phyloP scores from a whole-genome alignment of 2,113 vertebrate genomes.

The Amblyornis subalaris region DNA sequence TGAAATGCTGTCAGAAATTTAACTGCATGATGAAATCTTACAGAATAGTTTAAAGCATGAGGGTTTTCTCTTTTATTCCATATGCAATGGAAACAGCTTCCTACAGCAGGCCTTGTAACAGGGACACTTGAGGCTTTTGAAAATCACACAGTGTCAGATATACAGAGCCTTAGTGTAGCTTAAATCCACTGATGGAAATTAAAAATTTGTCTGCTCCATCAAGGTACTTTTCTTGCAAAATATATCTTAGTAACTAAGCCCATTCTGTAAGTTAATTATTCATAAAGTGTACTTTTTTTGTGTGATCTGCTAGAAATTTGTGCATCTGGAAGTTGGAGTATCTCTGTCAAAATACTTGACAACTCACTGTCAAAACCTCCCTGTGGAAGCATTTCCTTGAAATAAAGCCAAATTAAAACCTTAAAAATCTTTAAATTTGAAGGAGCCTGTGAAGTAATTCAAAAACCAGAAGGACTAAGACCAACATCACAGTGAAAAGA shows the following conservation, averaged over 20 bases:
- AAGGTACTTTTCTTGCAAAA: neutral
- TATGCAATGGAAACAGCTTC: neutral
- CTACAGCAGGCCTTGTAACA: neutral
- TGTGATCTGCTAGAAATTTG: neutral
- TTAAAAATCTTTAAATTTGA: neutral
- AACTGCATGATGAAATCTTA: neutral
- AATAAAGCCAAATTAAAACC: neutral
- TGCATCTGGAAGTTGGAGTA: neutral
- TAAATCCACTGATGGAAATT: neutral
- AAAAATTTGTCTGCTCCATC: neutral
- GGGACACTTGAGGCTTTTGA: neutral
- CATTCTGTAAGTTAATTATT: neutral
- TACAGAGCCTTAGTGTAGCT: neutral
- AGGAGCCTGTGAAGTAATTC: neutral
- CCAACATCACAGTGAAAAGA: neutral
- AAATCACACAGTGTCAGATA: neutral
- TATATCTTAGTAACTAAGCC: neutral
- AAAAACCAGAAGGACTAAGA: neutral
- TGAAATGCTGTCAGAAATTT: neutral
- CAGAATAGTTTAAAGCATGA: neutral
- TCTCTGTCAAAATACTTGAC: neutral
- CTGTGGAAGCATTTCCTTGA: neutral
- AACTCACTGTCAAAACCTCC: neutral
- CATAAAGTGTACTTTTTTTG: neutral
- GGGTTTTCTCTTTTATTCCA: neutral